Evolutionary conservation across 2,797 vertebrate genomes (phyloP).

Genomic region (Leptatherina wallacei): DNA sequence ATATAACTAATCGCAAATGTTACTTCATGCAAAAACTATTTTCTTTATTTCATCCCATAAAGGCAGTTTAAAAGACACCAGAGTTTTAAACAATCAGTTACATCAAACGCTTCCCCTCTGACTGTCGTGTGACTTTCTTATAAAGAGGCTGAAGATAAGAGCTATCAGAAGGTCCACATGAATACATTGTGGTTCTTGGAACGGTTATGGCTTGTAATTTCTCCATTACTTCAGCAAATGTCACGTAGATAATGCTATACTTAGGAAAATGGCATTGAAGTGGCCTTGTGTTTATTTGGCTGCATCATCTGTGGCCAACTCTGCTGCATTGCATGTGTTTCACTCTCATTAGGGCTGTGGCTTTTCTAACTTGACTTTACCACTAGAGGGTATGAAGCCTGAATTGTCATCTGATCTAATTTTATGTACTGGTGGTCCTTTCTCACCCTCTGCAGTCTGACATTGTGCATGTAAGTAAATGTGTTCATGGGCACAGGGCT

Average conservation of each 20-base stretch:
- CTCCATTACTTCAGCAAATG: conserved; percentile 50
- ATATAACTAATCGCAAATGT: not conserved
- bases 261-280: conserved; percentile 44
- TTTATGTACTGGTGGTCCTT: conserved; percentile 31
- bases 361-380: conserved; percentile 20
- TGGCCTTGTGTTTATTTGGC: conserved; percentile 44
- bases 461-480: not conserved
- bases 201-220: conserved; percentile 26
- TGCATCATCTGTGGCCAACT: conserved; percentile 15
- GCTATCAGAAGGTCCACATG: conserved; percentile 30
- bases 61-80: not conserved
- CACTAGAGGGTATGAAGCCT: conserved; percentile 21
- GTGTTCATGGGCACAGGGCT: conserved; percentile 18
- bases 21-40: too few species aligned
- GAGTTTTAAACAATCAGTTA: not conserved
- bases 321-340: conserved; percentile 23
- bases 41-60: not conserved
- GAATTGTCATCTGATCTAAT: conserved; percentile 50
- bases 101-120: not conserved
- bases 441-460: conserved; percentile 15
- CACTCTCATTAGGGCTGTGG: conserved; percentile 38
- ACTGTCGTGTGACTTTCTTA: conserved; percentile 10
- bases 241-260: conserved; percentile 42
- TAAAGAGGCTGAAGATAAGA: conserved; percentile 24
- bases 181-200: conserved; percentile 20